Base-by-base conservation (phyloP, 2,113 vertebrate genomes). In the Ibidorhyncha struthersii region DNA sequence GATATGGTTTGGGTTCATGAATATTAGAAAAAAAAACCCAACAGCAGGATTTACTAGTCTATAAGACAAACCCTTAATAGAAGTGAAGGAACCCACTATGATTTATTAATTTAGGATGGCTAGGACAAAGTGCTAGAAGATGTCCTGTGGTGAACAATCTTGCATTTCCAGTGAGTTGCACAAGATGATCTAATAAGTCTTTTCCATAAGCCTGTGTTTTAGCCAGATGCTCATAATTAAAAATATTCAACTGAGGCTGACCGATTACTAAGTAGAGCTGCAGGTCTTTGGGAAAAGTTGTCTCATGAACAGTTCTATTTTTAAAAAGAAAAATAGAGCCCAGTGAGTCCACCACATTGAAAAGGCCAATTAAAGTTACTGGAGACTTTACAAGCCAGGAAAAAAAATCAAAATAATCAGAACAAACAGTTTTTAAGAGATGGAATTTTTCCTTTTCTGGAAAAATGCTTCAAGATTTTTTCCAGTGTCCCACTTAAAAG, bases 211-310 rank as follows among this genome's bases (percentile, higher is more conserved):
- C 4, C 30, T 56, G 14, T 82, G 49, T 79, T 87, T 76, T 94
- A 95, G 16, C 20, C 65, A 96, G 61, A 84, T 79, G 52, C 19
- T 93, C 36, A 53, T 79, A 91, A 89, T 89, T 65, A 61, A 95
- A 85, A 94, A 72, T 76, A 87, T 26, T 93, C 14, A 89, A 79
- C 62, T 89, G 34, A 84, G 56, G 7, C 25, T 90, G 72, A 82
- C 47, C 50, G 80, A 82, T 34, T 56, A 47, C 3, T 62, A 78
- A 89, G 29, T 2, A 90, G 73, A 85, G 32, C 21, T 50, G 13
- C 43, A 80, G 70, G 30, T 27, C 25, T 87, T 91, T 62, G 43
- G 61, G 43, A 94, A 71, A 85, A 88, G 49, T 12, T 49, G 6
- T 58, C 52, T 71, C 52, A 71, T 16, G 10, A 87, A n/a, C 21